phyloP scores from a whole-genome alignment of 2,888 invertebrate genomes.

The Luperina testacea region DNA sequence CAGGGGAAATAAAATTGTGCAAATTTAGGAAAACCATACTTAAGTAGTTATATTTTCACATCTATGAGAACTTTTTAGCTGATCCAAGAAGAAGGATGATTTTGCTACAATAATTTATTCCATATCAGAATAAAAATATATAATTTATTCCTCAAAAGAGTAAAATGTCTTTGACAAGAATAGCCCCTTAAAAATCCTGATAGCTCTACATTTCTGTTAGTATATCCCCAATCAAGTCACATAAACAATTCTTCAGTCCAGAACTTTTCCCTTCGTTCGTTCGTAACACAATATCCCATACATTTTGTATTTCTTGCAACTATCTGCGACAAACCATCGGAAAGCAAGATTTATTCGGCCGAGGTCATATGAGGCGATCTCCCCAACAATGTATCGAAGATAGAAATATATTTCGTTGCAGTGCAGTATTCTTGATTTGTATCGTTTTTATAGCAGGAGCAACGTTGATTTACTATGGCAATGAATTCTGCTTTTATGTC shows the following conservation, averaged over 20 bases:
- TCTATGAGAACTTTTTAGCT: background rate
- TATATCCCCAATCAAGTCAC: background rate
- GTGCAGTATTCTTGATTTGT: slow-evolving; percentile 50
- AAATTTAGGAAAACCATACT: background rate
- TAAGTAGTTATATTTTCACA: background rate
- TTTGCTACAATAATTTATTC: background rate
- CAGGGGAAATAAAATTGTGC: background rate
- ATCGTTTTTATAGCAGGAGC: slow-evolving; percentile 34
- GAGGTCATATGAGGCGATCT: slow-evolving; percentile 34
- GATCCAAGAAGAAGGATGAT: background rate
- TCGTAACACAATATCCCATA: slow-evolving; percentile 12
- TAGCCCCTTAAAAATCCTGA: too few relatives aligned
- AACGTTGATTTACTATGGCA: slow-evolving; percentile 46
- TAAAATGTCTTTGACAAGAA: too few relatives aligned
- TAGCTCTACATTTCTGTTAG: background rate
- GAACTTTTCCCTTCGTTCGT: background rate
- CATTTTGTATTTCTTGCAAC: slow-evolving; percentile 19
- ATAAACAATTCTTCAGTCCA: background rate
- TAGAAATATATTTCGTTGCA: slow-evolving; percentile 38
- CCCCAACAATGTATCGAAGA: slow-evolving; percentile 18
- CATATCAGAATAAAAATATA: too few relatives aligned
- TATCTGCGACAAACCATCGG: slow-evolving; percentile 25
- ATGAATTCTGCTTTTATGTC: slow-evolving; percentile 38
- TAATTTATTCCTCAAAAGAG: too few relatives aligned
- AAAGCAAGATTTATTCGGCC: slow-evolving; percentile 41